Percentiles rank a stretch among this genome's conserved stretches.
Conservation (phyloP, 1,140 invertebrate genomes). For the Drosophila lacertosa region DNA sequence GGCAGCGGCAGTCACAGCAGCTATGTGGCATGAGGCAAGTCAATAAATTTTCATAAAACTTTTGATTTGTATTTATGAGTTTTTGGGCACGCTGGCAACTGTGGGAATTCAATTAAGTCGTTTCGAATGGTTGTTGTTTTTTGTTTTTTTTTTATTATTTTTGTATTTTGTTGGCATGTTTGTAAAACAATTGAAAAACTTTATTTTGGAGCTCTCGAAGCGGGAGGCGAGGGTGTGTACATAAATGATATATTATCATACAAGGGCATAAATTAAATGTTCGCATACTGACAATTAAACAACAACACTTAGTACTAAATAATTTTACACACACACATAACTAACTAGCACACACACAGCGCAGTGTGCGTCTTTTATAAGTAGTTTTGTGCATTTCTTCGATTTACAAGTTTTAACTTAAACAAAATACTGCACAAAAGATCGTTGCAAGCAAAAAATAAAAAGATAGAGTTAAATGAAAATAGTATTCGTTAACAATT, state of each 20-base stretch:
- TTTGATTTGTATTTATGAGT: slow-evolving; percentile 78
- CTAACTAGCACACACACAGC: slow-evolving; percentile 1
- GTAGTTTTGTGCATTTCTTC: slow-evolving; percentile 40
- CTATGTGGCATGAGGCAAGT: slow-evolving; percentile 41
- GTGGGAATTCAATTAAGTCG: slow-evolving; percentile 70
- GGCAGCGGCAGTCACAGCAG: slow-evolving; percentile 1
- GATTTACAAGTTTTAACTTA: slow-evolving; percentile 44
- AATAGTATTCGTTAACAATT: slow-evolving; percentile 34
- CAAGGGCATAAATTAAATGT: slow-evolving; percentile 70
- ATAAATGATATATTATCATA: slow-evolving; percentile 72
- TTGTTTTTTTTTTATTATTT: slow-evolving; percentile 8
- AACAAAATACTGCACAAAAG: slow-evolving; percentile 61
- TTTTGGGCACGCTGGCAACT: slow-evolving; percentile 44
- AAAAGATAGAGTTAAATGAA: background rate
- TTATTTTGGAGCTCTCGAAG: slow-evolving; percentile 54
- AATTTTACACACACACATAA: slow-evolving; percentile 35
- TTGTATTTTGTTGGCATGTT: slow-evolving; percentile 41
- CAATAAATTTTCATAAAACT: slow-evolving; percentile 81
- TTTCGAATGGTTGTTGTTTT: slow-evolving; percentile 46
- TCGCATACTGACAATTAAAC: slow-evolving; percentile 51
- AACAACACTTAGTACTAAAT: slow-evolving; percentile 64
- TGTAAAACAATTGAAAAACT: slow-evolving; percentile 79
- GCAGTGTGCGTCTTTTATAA: slow-evolving; percentile 39
- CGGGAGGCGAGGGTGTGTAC: slow-evolving; percentile 8
- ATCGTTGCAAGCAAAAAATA: slow-evolving; percentile 64